Evolutionary conservation across 2,797 vertebrate genomes (phyloP).

Genomic region (Furcifer pardalis): DNA sequence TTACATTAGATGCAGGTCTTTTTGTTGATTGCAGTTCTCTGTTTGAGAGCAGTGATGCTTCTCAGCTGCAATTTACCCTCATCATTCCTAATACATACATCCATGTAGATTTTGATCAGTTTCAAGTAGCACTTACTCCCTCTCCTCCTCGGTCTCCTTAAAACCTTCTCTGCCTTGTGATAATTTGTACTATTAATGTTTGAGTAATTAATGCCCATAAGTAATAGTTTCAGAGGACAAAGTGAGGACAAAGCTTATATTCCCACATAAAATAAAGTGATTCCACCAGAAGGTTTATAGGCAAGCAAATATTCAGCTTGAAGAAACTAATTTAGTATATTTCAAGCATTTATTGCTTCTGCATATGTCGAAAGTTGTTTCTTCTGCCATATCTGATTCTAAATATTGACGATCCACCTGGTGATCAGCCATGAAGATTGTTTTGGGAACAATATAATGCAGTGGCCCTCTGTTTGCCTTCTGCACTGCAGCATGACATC

Average conservation of each 20-base stretch:
- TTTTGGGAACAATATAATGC: too few species aligned
- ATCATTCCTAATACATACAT: slow-evolving; percentile 13
- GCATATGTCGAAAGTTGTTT: slow-evolving; percentile 33
- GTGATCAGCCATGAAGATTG: too few species aligned
- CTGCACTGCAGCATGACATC: too few species aligned
- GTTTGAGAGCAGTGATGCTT: not conserved
- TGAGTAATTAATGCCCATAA: slow-evolving; percentile 73
- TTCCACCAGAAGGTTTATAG: slow-evolving; percentile 67
- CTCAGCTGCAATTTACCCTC: not conserved
- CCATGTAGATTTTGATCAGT: slow-evolving; percentile 34
- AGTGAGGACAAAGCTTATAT: slow-evolving; percentile 57
- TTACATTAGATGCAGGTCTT: not conserved
- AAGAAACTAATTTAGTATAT: slow-evolving; percentile 59
- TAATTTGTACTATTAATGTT: slow-evolving; percentile 70
- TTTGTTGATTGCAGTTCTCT: not conserved
- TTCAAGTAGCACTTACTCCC: slow-evolving; percentile 50
- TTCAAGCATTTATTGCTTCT: slow-evolving; percentile 41
- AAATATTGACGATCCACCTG: too few species aligned
- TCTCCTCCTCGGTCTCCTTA: slow-evolving; percentile 70
- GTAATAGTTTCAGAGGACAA: slow-evolving; percentile 66
- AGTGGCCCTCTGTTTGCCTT: too few species aligned
- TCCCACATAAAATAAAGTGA: slow-evolving; percentile 69
- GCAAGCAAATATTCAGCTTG: slow-evolving; percentile 70
- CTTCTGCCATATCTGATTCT: too few species aligned
- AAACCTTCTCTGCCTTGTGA: slow-evolving; percentile 73